Conservation (phyloP, 1,140 invertebrate genomes). For the Charaxes varanes region DNA sequence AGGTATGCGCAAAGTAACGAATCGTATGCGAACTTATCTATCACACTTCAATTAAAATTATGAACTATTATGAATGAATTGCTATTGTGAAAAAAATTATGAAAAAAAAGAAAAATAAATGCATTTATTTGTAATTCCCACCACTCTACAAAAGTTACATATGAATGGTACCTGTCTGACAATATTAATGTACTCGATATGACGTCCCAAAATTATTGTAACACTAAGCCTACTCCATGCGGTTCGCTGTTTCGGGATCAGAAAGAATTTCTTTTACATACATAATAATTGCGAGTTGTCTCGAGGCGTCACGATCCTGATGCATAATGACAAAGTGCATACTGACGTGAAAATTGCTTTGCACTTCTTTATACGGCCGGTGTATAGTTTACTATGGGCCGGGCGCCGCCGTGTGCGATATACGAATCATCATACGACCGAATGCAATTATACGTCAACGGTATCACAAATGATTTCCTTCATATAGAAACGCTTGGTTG, state of each 20-base stretch:
- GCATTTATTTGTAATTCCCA: no score
- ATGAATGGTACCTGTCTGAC: no score
- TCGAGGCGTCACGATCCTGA: constrained; percentile 71
- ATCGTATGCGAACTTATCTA: no score
- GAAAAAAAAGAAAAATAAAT: no score
- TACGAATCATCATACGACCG: constrained; percentile 9
- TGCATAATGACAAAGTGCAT: constrained; percentile 71
- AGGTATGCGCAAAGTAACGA: no score
- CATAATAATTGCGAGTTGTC: constrained; percentile 72
- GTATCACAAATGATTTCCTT: background rate
- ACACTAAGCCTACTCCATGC: constrained; percentile 24
- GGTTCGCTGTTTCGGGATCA: constrained; percentile 39
- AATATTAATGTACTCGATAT: no score
- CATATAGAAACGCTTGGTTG: background rate
- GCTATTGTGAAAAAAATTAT: no score
- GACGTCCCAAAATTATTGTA: background rate
- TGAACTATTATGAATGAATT: no score
- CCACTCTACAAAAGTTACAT: no score
- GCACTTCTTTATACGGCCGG: constrained; percentile 39
- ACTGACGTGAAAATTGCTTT: constrained; percentile 70
- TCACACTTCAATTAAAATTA: no score
- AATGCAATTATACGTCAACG: constrained; percentile 9
- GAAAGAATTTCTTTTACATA: constrained; percentile 72
- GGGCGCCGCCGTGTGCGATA: constrained; percentile 8
- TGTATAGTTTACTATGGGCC: constrained; percentile 15